These are phyloP conservation scores for Ophion ellenae DNA, from an alignment of 2,888 invertebrate species.

Conservation along the genomic window DNA sequence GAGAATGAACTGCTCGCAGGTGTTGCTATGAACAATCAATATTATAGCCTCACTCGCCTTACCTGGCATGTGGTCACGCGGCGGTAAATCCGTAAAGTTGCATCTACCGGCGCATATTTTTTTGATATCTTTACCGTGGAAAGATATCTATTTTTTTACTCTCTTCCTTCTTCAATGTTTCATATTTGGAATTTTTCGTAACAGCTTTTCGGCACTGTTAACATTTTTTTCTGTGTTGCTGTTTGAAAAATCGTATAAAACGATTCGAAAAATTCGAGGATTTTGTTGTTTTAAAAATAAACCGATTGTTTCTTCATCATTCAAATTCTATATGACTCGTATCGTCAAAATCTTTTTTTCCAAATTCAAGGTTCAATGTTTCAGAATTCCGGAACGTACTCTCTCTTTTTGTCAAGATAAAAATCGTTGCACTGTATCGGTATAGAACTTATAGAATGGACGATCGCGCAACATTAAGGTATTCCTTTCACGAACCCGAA, in stretches of 20 bases:
- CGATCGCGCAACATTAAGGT: not conserved
- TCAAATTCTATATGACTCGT: too few species aligned
- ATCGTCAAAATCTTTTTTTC: too few species aligned
- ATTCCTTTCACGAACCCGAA: too few species aligned
- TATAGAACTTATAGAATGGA: not conserved
- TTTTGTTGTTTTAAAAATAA: not conserved
- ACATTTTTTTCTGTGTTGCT: too few species aligned
- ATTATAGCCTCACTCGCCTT: constrained; percentile 69
- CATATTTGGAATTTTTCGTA: not conserved
- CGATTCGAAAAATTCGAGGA: not conserved
- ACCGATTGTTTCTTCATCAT: too few species aligned
- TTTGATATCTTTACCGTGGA: not conserved
- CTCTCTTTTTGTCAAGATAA: not conserved
- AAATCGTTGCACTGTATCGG: not conserved
- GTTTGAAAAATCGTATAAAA: too few species aligned
- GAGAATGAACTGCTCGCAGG: constrained; percentile 67
- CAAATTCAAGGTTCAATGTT: too few species aligned
- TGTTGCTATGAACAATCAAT: constrained; percentile 74
- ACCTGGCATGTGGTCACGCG: constrained; percentile 63
- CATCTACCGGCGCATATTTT: constrained; percentile 26
- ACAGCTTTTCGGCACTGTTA: too few species aligned
- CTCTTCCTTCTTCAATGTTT: not conserved
- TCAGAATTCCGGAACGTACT: too few species aligned
- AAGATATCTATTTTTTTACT: not conserved
- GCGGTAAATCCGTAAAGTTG: constrained; percentile 47